Base-by-base conservation (phyloP, 30 jellyfish, hydroid and myxozoan genomes). In the Aurelia sp. region DNA sequence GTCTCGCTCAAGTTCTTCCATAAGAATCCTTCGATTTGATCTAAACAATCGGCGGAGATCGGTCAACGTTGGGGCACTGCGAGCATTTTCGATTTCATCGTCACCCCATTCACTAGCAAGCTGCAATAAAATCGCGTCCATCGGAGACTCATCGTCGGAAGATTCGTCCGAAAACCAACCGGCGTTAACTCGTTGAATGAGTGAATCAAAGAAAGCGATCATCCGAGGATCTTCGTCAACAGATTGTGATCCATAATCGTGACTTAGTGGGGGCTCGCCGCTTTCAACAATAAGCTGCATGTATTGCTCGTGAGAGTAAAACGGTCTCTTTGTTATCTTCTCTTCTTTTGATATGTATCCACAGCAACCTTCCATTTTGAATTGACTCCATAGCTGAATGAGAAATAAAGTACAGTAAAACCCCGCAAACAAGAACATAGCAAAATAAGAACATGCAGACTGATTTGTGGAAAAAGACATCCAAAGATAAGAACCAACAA, bases 191-290 rank as follows among this genome's bases (percentile, higher is more conserved):
- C 97, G 97, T 58, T 88, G 96, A 47, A 87, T 85, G 7, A 93
- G 68, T 63, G 98, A 84, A 55, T 93, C 98, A 71, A 92, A 93
- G 53, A 93, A 88, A 15, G 98, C 98, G 79, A 93, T 62, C 98
- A 88, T 93, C 60, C 93, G 79, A 15, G 97, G 95, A 53, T 93
- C 98, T 78, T 93, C 98, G 44, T 93, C 97, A 9, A 79, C 73
- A 7, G 93, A 76, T 62, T 90, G 93, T 18, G 71, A 44, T 33
- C 90, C 93, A 55, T 93, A 93, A 73, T 93, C 94, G 41, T 93
- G 98, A 61, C 92, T 76, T 83, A 93, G 47, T 0, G 95, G 96
- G 11, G 95, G 96, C 66, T 71, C 88, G 1, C 91, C 91, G 33
- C 85, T 71, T 22, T 78, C 87, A 27, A 79, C 82, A 10, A 79